Evolutionary conservation across 1,140 invertebrate genomes (phyloP).

Genomic region (Tetragonula clypearis): DNA sequence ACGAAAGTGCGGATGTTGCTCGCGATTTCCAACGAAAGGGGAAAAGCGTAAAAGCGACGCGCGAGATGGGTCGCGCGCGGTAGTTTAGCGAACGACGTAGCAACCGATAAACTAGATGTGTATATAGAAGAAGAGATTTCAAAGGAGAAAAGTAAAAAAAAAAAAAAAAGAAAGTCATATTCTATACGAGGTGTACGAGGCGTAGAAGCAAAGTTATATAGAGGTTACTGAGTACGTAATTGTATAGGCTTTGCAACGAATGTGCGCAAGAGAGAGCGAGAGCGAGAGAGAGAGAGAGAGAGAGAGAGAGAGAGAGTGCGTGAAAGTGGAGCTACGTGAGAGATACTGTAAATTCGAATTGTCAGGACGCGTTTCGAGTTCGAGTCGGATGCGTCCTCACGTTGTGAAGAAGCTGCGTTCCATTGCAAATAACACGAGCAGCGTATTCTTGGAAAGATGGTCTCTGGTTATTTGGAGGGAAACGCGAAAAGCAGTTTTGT

Average conservation of each 20-base stretch:
- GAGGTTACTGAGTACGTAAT: constrained; percentile 32
- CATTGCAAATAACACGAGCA: constrained; percentile 4
- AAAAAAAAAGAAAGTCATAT: constrained; percentile 72
- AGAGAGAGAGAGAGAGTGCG: neutral
- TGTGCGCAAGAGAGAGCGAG: neutral
- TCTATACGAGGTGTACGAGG: constrained; percentile 64
- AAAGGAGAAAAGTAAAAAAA: constrained; percentile 53
- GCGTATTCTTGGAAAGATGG: neutral
- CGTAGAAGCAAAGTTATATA: constrained; percentile 55
- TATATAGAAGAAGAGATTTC: constrained; percentile 66
- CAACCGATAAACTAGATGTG: constrained; percentile 57
- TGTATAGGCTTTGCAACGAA: constrained; percentile 66
- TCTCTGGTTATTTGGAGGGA: too few relatives aligned
- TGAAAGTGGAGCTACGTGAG: neutral
- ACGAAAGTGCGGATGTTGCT: neutral
- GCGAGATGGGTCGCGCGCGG: constrained; percentile 38
- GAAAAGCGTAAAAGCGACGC: constrained; percentile 35
- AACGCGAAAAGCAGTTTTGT: neutral
- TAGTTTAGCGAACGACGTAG: constrained; percentile 59
- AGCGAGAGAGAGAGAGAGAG: neutral
- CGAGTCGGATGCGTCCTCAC: constrained; percentile 3
- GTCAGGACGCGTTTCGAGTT: neutral
- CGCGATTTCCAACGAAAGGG: neutral
- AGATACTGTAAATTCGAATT: constrained; percentile 30
- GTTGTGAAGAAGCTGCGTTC: neutral